Base-by-base conservation (phyloP, 2,888 invertebrate genomes). In the Pantelozetes paolii region DNA sequence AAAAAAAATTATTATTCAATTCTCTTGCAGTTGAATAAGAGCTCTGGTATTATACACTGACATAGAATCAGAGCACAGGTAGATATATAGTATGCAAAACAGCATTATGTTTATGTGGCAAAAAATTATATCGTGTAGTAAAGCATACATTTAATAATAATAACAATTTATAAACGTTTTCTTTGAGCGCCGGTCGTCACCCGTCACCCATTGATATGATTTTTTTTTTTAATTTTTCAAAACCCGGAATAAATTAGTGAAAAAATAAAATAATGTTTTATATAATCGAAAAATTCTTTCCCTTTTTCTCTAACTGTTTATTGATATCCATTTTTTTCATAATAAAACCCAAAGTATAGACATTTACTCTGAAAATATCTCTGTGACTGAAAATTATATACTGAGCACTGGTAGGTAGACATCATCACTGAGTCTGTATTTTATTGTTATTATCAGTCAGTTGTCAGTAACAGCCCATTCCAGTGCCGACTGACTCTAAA, bases 381-480 rank as follows among this genome's bases (percentile, higher is more conserved):
- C 6, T 45, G 45, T 36, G 45, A 15, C 11, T 45, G 45, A 45
- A 45, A 11, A 45, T 36, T 36, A 36, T 36, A 9, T n/a, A n/a
- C n/a, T n/a, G n/a, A n/a, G n/a, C 36, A 45, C 11, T 45, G 18
- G 45, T 13, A 9, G 45, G 45, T 36, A 36, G 11, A 11, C 36
- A 36, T 36, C 11, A 36, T 36, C 36, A 50, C 6, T 50, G 54
- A 45, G 2, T 26, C 28, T 23, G 23, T 20, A 20, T 26, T 26
- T 54, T 54, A 54, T 54, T 54, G 54, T 54, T 54, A 54, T 54
- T 18, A 54, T 54, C 11, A 23, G 54, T 54, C 23, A 54, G 23
- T 23, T 54, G 54, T 54, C 54, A 54, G 23, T 54, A 54, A 54
- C 54, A 54, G 54, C 54, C 54, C 54, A 54, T 54, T 45, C 45